Conservation (phyloP, 2,797 vertebrate genomes). For the Bufotes viridis region DNA sequence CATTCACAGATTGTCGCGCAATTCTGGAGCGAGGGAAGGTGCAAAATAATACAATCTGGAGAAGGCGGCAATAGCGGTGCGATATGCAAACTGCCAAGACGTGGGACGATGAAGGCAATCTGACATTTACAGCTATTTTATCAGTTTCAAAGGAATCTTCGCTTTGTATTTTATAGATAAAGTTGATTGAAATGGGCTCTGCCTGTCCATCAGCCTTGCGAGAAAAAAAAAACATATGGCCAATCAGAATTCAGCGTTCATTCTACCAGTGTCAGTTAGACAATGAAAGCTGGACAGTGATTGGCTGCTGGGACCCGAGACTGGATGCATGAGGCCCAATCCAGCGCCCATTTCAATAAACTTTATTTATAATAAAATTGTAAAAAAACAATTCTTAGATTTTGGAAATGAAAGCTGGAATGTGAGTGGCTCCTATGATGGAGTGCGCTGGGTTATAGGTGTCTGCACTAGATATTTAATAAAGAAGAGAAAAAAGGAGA, state of each 20-base stretch:
- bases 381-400: too few relatives aligned
- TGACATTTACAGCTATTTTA: neutral
- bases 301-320: neutral
- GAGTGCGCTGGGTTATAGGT: neutral
- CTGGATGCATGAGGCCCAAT: neutral
- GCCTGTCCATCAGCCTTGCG: neutral
- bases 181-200: constrained; percentile 11
- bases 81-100: neutral
- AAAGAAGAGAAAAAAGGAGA: neutral
- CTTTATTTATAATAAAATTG: neutral
- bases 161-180: constrained; percentile 2
- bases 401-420: too few relatives aligned
- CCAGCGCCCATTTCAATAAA: neutral
- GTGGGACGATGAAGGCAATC: neutral
- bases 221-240: too few relatives aligned
- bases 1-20: constrained; percentile 1
- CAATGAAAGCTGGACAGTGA: neutral
- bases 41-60: constrained; percentile 29
- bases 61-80: neutral
- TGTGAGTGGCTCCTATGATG: neutral
- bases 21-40: neutral
- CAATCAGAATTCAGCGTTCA: neutral
- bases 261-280: neutral
- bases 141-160: neutral
- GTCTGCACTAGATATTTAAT: neutral